A percentile compares a stretch with the other conserved stretches of the same genome.
These are phyloP conservation scores for Dorcus parallelipipedus DNA, from an alignment of 2,888 invertebrate genomes.

Conservation along the genomic window DNA sequence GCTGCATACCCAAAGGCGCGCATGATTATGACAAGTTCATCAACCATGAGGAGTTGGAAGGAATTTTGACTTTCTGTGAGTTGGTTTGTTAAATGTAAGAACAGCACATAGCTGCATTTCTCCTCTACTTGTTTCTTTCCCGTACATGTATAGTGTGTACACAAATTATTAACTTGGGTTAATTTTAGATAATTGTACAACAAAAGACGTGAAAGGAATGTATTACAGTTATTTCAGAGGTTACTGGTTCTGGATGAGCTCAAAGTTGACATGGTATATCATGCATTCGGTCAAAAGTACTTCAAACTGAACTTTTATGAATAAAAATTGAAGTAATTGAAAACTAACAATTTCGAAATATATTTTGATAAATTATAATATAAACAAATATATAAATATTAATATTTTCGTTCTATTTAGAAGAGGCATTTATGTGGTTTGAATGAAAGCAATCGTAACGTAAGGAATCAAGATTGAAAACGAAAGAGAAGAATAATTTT, in stretches of 20 bases:
- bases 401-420: no score
- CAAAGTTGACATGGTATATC: background rate
- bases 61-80: background rate
- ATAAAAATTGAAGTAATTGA: no score
- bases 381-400: no score
- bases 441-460: no score
- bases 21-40: slow-evolving; percentile 87
- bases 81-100: background rate
- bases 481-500: no score
- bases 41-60: slow-evolving; percentile 49
- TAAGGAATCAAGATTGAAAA: no score
- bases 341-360: no score
- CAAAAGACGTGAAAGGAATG: background rate
- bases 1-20: slow-evolving; percentile 70
- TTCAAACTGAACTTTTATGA: no score
- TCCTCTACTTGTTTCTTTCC: background rate
- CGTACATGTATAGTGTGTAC: no score
- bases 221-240: background rate
- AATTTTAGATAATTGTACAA: background rate
- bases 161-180: background rate
- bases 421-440: no score
- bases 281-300: background rate
- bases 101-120: background rate
- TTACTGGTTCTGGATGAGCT: background rate
- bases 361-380: no score